Evolutionary conservation across 2,797 vertebrate genomes (phyloP), one percentile per base, ranked within the genome.

Genomic region (Poecile montanus): DNA sequence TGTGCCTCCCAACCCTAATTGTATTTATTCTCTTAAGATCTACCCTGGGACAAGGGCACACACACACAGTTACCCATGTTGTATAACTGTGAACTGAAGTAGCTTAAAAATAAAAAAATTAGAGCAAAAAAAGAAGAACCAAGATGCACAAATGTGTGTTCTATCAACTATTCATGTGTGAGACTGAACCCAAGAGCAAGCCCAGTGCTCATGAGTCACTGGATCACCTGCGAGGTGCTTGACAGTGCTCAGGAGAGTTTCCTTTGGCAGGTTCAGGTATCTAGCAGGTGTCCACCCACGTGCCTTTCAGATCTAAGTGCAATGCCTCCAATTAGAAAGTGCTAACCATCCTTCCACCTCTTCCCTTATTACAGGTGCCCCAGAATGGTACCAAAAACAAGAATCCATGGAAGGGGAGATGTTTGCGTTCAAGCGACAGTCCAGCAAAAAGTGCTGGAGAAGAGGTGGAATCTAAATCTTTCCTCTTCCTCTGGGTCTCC

Each of bases 41-140:
- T 18, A 21, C 26, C 11, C 58, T n/a, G 12, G 23, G 36, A 81
- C 47, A 75, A 27, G 29, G 7, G 26, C 19, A 73, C 26, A n/a
- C 30, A n/a, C 30, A 40, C 26, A 42, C 5, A 40, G 25, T 72
- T 57, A 72, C 7, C 10, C 26, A 23, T 0, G 0, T 34, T 80
- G 8, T 26, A 56, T 61, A 66, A 72, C 4, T 50, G 8, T 61
- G 36, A 89, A 56, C 40, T 45, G 22, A 45, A 91, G 81, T 23
- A 53, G 8, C 5, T 68, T 68, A 6, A 63, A 65, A 62, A 30
- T 40, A 40, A 47, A 42, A 71, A 16, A 40, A 23, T 13, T 13
- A 14, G 8, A 51, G 9, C 2, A 9, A 56, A 47, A 16, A 32
- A n/a, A 36, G 38, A 50, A 16, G 1, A 79, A 16, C 8, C 7